Conservation (phyloP, 2,797 vertebrate species). For the Sciaenops ocellatus region DNA sequence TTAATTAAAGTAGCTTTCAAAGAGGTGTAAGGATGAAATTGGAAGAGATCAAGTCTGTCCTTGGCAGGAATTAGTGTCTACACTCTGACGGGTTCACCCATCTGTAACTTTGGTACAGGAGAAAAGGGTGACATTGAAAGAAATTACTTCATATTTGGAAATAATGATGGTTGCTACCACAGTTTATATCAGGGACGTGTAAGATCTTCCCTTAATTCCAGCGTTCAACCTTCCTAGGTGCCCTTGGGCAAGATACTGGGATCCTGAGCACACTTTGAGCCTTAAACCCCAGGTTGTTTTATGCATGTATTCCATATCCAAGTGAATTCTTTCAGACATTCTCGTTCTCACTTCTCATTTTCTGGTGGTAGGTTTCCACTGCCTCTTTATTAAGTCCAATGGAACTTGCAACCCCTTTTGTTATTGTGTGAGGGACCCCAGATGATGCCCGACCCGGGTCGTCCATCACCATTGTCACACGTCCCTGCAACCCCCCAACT, state of each 20-base stretch:
- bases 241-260: neutral
- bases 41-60: conserved; percentile 59
- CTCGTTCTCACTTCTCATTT: too few species aligned
- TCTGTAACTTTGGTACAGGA: conserved; percentile 31
- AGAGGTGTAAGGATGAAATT: conserved; percentile 51
- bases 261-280: neutral
- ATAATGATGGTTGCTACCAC: neutral
- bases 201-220: neutral
- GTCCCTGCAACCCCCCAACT: conserved; percentile 37
- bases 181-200: neutral
- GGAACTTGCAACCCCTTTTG: conserved; percentile 75
- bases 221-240: neutral
- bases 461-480: conserved; percentile 82
- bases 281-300: neutral
- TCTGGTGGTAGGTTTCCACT: conserved; percentile 55
- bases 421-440: conserved; percentile 74
- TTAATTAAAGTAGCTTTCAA: conserved; percentile 67
- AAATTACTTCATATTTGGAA: conserved; percentile 26
- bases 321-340: neutral
- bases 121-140: conserved; percentile 64
- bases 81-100: conserved; percentile 41
- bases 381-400: conserved; percentile 73
- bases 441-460: conserved; percentile 78
- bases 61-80: conserved; percentile 62
- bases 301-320: neutral